A percentile compares a stretch with the other conserved stretches of the same genome.
These are phyloP conservation scores for Spilarctia lutea DNA, from an alignment of 2,888 invertebrate genomes.

Conservation along the genomic window DNA sequence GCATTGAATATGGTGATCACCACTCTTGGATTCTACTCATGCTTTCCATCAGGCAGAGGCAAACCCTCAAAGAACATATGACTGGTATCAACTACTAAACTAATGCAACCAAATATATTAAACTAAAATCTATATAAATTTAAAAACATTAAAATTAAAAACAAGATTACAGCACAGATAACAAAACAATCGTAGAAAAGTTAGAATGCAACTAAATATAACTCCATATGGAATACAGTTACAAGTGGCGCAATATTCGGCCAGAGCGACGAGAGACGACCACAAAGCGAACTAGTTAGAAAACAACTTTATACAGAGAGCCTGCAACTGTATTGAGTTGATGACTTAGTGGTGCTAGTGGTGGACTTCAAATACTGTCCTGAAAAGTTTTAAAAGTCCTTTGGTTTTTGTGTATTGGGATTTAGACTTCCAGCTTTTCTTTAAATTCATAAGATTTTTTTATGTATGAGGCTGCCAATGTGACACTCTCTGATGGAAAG, in stretches of 20 bases:
- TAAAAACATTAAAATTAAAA: neutral
- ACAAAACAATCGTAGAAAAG: neutral
- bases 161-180: neutral
- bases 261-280: neutral
- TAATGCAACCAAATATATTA: neutral
- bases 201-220: neutral
- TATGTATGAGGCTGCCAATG: too few species aligned
- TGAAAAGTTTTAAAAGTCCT: neutral
- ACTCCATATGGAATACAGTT: neutral
- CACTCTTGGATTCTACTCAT: too few species aligned
- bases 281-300: conserved; percentile 8
- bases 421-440: too few species aligned
- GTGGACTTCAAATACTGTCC: neutral
- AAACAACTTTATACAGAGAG: conserved; percentile 9
- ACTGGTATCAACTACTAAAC: too few species aligned
- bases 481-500: too few species aligned
- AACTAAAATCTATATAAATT: too few species aligned
- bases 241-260: neutral
- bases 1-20: too few species aligned
- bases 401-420: too few species aligned
- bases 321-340: neutral
- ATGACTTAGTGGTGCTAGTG: neutral
- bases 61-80: too few species aligned
- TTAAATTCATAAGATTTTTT: too few species aligned
- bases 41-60: too few species aligned